These are phyloP conservation scores for mouse (Mus musculus) DNA, from an alignment of 2,113 vertebrate species.

Conservation along the genomic window GRCm39 chr4:126127001-126127500, in stretches of 20 bases:
- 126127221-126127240: not conserved
- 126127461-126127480: not conserved
- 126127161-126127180: slow-evolving; percentile 81
- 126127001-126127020: slow-evolving; percentile 71
- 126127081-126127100: not conserved
- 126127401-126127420: slow-evolving; percentile 96
- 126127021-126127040: slow-evolving; percentile 66
- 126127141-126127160: slow-evolving; percentile 80
- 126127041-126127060: slow-evolving; percentile 75
- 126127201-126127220: slow-evolving; percentile 87
- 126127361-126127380: not conserved
- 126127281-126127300: not conserved
- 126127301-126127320: not conserved
- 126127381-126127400: slow-evolving; percentile 90
- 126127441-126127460: slow-evolving; percentile 74
- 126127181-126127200: slow-evolving; percentile 89
- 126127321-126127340: not conserved
- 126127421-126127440: slow-evolving; percentile 99
- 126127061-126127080: slow-evolving; percentile 42
- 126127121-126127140: not conserved
- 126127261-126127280: not conserved
- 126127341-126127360: not conserved
- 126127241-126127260: not conserved
- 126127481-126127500: not conserved
- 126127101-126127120: not conserved